phyloP scores from a whole-genome alignment of 2,888 invertebrate genomes.

The Pachymerium ferrugineum region DNA sequence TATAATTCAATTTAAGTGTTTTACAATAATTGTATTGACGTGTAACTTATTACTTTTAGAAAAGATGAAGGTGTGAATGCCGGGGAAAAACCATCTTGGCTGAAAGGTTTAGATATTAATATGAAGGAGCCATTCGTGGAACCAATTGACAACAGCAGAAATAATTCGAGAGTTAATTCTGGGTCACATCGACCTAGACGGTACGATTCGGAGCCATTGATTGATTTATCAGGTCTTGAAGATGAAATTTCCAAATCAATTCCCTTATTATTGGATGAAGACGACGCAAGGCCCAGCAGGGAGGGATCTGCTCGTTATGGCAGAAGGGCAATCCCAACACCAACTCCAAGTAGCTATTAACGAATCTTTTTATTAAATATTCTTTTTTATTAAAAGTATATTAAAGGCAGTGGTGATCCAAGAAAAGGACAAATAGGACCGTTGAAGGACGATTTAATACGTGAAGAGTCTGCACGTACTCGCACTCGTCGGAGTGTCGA shows the following conservation, averaged over 20 bases:
- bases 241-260: not conserved
- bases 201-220: conserved; percentile 23
- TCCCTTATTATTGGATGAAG: not conserved
- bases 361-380: not conserved
- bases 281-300: not conserved
- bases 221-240: not conserved
- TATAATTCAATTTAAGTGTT: not conserved
- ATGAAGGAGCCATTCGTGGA: conserved; percentile 27
- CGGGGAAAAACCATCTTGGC: conserved; percentile 19
- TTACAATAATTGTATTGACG: not conserved
- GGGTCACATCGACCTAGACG: not conserved
- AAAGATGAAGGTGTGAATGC: not conserved
- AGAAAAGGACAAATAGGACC: not conserved
- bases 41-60: not conserved
- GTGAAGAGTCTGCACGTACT: conserved; percentile 21
- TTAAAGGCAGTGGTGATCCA: conserved; percentile 30
- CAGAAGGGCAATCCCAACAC: conserved; percentile 30
- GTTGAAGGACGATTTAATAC: not conserved
- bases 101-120: conserved; percentile 30
- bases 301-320: conserved; percentile 34
- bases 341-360: conserved; percentile 7
- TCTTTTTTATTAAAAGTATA: no score
- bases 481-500: conserved; percentile 23
- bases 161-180: not conserved
- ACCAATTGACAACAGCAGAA: not conserved